These are phyloP conservation scores for Pagrus major DNA, from an alignment of 2,113 vertebrate species.

Conservation along the genomic window DNA sequence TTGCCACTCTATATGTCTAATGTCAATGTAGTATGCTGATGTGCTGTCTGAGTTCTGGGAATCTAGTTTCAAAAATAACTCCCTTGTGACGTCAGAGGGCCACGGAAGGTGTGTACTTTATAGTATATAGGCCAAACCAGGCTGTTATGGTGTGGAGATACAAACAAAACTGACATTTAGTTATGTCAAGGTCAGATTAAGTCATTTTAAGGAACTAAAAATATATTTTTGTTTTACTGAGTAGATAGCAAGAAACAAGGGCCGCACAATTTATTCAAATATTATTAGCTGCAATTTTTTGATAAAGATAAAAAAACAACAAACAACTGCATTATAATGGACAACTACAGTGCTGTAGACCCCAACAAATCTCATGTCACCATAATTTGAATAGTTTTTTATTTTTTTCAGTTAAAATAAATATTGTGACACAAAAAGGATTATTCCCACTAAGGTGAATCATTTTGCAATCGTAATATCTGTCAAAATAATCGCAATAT, in stretches of 20 bases:
- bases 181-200: not conserved
- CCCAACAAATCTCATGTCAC: too few species aligned
- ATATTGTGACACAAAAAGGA: too few species aligned
- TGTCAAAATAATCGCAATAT: too few species aligned
- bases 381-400: too few species aligned
- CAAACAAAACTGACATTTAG: slow-evolving; percentile 2
- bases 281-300: too few species aligned
- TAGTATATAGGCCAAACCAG: not conserved
- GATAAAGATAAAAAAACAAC: too few species aligned
- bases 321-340: too few species aligned
- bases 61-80: slow-evolving; percentile 66
- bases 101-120: not conserved
- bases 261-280: too few species aligned
- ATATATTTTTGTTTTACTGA: slow-evolving; percentile 10
- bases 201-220: not conserved
- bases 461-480: too few species aligned
- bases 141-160: not conserved
- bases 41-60: slow-evolving; percentile 51
- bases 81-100: not conserved
- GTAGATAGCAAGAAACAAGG: not conserved
- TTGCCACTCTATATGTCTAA: slow-evolving; percentile 35
- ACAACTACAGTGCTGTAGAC: too few species aligned
- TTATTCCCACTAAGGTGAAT: too few species aligned
- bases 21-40: not conserved
- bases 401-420: too few species aligned